Conservation (phyloP, 2,797 vertebrate genomes). For the Dallia pectoralis region DNA sequence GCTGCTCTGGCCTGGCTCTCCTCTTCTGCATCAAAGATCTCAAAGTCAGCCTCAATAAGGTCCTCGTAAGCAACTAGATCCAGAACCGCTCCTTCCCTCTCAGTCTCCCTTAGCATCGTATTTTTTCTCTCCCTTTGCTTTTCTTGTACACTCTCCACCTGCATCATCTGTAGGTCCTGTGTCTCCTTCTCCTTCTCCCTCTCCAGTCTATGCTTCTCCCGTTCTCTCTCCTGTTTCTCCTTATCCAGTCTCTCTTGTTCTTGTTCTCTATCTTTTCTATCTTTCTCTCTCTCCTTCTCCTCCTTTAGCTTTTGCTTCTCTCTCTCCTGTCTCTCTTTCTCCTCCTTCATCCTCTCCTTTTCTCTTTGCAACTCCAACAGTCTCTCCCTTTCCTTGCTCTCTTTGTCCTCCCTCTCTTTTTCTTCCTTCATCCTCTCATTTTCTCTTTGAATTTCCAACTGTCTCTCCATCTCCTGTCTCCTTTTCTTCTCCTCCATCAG, state of each 20-base stretch:
- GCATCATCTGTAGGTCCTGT: too few relatives aligned
- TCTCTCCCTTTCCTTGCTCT: too few relatives aligned
- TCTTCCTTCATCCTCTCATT: too few relatives aligned
- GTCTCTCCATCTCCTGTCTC: too few relatives aligned
- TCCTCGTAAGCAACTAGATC: slow-evolving; percentile 66
- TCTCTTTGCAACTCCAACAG: not conserved
- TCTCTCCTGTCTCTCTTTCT: not conserved
- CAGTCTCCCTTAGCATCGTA: slow-evolving; percentile 35
- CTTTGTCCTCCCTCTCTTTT: too few relatives aligned
- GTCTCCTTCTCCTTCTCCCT: not conserved
- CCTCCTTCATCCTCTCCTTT: not conserved
- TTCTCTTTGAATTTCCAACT: too few relatives aligned
- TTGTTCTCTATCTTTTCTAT: too few relatives aligned
- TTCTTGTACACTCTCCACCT: not conserved
- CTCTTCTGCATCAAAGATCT: slow-evolving; percentile 79
- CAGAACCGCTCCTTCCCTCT: slow-evolving; percentile 55
- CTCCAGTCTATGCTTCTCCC: not conserved
- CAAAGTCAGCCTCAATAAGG: slow-evolving; percentile 73
- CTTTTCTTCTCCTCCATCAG: too few relatives aligned
- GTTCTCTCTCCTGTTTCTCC: not conserved
- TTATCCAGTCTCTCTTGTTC: not conserved
- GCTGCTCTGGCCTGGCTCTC: slow-evolving; percentile 66
- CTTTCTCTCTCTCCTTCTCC: not conserved
- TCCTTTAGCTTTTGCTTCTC: not conserved
- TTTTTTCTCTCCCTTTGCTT: not conserved